phyloP scores from a whole-genome alignment of 2,797 vertebrate genomes.

The Pangasius sanitwongsei region DNA sequence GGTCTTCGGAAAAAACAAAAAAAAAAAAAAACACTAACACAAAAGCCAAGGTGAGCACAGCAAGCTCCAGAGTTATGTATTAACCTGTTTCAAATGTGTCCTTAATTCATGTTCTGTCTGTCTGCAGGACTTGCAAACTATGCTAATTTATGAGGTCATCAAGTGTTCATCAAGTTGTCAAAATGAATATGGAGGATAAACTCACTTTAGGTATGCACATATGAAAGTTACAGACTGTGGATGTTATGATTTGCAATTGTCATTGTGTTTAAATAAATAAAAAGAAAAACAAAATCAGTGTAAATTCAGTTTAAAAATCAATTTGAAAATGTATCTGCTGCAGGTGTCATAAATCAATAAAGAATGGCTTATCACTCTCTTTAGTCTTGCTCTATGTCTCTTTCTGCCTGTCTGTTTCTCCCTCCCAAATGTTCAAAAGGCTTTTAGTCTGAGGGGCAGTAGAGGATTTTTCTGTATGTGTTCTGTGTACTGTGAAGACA shows the following conservation, averaged over 20 bases:
- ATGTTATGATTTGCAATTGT: slow-evolving; percentile 1
- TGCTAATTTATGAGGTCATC: not conserved
- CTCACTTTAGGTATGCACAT: not conserved
- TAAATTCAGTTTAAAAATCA: slow-evolving; percentile 10
- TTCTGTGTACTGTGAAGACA: slow-evolving; percentile 51
- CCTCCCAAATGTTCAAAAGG: slow-evolving; percentile 15
- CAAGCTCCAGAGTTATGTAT: slow-evolving; percentile 16
- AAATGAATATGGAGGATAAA: slow-evolving; percentile 3
- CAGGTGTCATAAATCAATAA: not conserved
- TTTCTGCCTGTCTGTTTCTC: not conserved
- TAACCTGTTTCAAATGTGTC: slow-evolving; percentile 23
- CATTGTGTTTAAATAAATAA: not conserved
- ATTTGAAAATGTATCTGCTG: not conserved
- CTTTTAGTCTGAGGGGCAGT: slow-evolving; percentile 25
- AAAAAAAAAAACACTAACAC: slow-evolving; percentile 10
- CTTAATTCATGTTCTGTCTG: not conserved
- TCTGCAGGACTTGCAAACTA: slow-evolving; percentile 9
- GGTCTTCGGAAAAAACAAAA: not conserved
- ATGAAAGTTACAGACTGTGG: not conserved
- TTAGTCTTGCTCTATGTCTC: not conserved
- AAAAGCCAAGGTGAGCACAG: slow-evolving; percentile 41
- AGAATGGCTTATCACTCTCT: not conserved
- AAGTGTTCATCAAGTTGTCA: slow-evolving; percentile 8
- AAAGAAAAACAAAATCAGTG: not conserved
- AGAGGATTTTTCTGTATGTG: slow-evolving; percentile 40